Evolutionary conservation across 2,797 vertebrate species (phyloP).

Genomic region (Synaphobranchus kaupii): DNA sequence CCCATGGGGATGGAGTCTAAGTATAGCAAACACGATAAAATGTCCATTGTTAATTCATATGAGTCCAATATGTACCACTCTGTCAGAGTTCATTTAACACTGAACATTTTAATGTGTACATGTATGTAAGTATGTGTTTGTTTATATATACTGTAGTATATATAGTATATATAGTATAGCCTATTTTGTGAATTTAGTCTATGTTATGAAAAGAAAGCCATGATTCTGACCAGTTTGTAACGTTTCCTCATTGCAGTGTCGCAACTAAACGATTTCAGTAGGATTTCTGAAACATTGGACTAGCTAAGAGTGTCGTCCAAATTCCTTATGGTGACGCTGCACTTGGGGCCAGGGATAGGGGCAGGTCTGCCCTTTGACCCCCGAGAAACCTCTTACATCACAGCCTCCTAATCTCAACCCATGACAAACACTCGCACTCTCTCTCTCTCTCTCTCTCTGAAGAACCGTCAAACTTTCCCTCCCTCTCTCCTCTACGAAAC

Average conservation of each 20-base stretch:
- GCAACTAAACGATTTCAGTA: not conserved
- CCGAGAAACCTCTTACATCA: slow-evolving; percentile 39
- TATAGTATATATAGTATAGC: no score
- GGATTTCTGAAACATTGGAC: not conserved
- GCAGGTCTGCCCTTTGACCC: slow-evolving; percentile 43
- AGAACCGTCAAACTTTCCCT: not conserved
- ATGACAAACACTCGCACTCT: slow-evolving; percentile 40
- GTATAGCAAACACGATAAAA: no score
- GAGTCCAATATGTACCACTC: no score
- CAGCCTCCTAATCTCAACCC: slow-evolving; percentile 48
- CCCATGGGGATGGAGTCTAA: not conserved
- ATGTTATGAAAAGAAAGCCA: no score
- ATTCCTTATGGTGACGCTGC: slow-evolving; percentile 13
- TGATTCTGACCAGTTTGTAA: not conserved
- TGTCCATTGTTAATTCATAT: no score
- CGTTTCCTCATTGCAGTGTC: not conserved
- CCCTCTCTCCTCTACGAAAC: not conserved
- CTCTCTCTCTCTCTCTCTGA: slow-evolving; percentile 5
- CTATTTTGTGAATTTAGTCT: no score
- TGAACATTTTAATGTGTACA: not conserved
- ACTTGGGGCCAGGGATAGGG: not conserved
- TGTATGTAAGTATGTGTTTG: no score
- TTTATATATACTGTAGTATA: no score
- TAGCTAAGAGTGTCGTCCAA: not conserved
- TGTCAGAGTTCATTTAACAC: no score